These are phyloP conservation scores for Lydus trimaculatus DNA, from an alignment of 2,888 invertebrate genomes.

Conservation along the genomic window DNA sequence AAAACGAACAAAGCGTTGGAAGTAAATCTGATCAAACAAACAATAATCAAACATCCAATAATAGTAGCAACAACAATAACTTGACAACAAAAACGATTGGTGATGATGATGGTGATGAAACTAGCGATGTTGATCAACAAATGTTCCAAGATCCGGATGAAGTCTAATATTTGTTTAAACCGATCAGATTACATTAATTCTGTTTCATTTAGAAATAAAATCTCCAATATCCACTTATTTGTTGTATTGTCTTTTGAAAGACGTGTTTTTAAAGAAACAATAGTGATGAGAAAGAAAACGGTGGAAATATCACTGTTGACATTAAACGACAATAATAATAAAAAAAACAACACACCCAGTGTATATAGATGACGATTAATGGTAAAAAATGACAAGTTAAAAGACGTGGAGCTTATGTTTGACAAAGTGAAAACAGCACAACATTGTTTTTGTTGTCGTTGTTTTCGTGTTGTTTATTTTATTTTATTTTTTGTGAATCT, in stretches of 20 bases:
- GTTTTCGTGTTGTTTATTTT: no score
- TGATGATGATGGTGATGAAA: not conserved
- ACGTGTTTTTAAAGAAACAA: not conserved
- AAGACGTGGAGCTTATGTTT: not conserved
- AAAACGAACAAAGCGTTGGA: not conserved
- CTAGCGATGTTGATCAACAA: not conserved
- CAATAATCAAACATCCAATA: not conserved
- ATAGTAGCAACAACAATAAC: not conserved
- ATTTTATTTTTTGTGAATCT: no score
- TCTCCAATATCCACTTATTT: no score
- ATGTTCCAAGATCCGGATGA: constrained; percentile 2
- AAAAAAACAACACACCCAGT: no score
- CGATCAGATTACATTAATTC: no score
- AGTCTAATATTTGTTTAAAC: constrained; percentile 11
- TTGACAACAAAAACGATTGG: not conserved
- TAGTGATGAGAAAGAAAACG: not conserved
- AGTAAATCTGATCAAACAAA: not conserved
- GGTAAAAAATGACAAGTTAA: not conserved
- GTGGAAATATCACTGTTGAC: not conserved
- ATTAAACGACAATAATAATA: no score
- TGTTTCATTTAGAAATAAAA: no score
- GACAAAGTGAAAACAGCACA: not conserved
- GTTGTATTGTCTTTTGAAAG: no score
- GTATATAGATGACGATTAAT: no score
- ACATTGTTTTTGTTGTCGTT: no score